Evolutionary conservation across 92 coral and sea anemone genomes (phyloP).

Genomic region (Scolanthus callimorphus): DNA sequence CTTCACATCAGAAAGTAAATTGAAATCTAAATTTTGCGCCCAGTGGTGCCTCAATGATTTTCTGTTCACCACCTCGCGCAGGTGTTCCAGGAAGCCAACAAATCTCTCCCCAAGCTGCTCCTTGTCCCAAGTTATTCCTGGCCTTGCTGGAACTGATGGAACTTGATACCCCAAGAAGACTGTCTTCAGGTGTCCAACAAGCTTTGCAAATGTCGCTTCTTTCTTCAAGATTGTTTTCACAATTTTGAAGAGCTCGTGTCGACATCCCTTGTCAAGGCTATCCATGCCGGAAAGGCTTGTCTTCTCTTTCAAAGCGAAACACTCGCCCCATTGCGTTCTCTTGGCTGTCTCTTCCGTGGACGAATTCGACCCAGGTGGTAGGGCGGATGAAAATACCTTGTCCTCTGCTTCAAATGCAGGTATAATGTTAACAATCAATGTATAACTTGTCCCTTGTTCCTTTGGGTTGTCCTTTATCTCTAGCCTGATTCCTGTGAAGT

Average conservation of each 20-base stretch:
- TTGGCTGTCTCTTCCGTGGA: not conserved
- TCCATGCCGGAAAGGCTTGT: constrained; percentile 42
- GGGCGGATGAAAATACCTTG: constrained; percentile 7
- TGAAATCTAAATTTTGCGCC: constrained; percentile 30
- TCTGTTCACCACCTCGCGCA: constrained; percentile 23
- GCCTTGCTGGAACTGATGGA: constrained; percentile 7
- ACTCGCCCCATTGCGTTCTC: constrained; percentile 30
- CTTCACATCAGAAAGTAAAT: constrained; percentile 40
- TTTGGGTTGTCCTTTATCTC: constrained; percentile 1
- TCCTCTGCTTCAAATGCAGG: constrained; percentile 13
- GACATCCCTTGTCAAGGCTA: constrained; percentile 53
- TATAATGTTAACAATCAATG: constrained; percentile 4
- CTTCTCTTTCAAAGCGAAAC: constrained; percentile 39
- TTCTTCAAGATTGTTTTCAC: constrained; percentile 36
- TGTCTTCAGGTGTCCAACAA: constrained; percentile 40
- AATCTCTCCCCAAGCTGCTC: constrained; percentile 60
- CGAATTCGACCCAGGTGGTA: not conserved
- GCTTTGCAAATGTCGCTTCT: constrained; percentile 54
- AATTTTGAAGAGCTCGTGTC: constrained; percentile 47
- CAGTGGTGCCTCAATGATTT: constrained; percentile 51
- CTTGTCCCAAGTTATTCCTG: too few relatives aligned
- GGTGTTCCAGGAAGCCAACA: constrained; percentile 39
- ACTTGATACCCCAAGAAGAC: constrained; percentile 24
- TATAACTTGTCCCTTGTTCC: not conserved
- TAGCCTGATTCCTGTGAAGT: constrained; percentile 5